A percentile compares a stretch with the other conserved stretches of the same genome.
phyloP scores from a whole-genome alignment of 2,888 invertebrate genomes.

The Ischnura elegans region DNA sequence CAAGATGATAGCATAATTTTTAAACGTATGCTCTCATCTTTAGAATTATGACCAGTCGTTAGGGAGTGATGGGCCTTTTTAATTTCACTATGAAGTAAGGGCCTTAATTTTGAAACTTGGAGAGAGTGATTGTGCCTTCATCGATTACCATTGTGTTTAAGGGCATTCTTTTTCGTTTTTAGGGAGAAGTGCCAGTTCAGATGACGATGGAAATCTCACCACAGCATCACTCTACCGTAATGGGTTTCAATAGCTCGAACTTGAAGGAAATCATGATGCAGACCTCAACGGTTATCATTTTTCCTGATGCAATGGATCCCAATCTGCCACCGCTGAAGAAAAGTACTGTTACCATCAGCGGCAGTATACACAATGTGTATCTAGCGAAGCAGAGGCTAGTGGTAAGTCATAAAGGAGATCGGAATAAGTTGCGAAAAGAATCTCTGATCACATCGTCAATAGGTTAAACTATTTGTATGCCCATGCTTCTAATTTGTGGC shows the following conservation, averaged over 20 bases:
- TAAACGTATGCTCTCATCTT: no score
- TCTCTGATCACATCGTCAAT: no score
- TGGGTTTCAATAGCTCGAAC: constrained; percentile 90
- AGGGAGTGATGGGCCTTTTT: no score
- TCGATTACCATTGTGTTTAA: no score
- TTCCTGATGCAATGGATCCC: constrained; percentile 93
- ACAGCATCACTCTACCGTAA: constrained; percentile 93
- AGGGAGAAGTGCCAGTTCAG: constrained; percentile 91
- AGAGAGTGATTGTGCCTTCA: no score
- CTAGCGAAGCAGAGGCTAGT: constrained; percentile 93
- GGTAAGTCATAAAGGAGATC: constrained; percentile 80
- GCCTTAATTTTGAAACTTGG: no score
- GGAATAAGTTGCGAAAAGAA: no score
- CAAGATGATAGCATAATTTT: no score
- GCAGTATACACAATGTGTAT: constrained; percentile 93
- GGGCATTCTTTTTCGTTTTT: constrained; percentile 72
- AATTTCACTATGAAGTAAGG: no score
- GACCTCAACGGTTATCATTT: constrained; percentile 93
- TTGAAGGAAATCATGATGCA: constrained; percentile 92
- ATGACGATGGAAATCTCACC: constrained; percentile 97
- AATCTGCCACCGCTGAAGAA: constrained; percentile 92
- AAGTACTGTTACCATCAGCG: constrained; percentile 94
- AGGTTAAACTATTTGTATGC: no score
- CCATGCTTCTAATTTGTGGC: no score
- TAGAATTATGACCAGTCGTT: no score